Conservation (phyloP, 2,888 invertebrate species). For the Drosophila barbarae region DNA sequence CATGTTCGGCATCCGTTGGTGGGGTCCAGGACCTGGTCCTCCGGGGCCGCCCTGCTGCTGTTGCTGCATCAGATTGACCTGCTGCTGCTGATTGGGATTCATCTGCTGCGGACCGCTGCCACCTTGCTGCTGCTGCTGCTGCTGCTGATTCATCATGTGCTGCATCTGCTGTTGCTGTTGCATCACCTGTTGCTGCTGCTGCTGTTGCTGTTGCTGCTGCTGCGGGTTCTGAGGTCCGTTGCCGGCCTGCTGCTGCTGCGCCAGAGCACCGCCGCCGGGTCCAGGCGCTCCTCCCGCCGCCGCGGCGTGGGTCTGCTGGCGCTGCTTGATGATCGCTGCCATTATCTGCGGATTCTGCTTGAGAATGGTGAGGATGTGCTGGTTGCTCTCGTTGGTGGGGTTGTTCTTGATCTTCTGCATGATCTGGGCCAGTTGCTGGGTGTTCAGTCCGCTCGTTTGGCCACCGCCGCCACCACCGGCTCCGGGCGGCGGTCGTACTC, state of each 20-base stretch:
- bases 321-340: constrained; percentile 95
- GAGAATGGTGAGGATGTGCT: constrained; percentile 91
- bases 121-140: constrained; percentile 78
- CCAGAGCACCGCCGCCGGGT: constrained; percentile 47
- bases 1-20: constrained; percentile 78
- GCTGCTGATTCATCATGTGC: constrained; percentile 77
- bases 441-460: constrained; percentile 73
- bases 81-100: constrained; percentile 60
- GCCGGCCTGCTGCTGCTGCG: constrained; percentile 57
- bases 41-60: constrained; percentile 74
- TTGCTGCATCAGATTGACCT: constrained; percentile 64
- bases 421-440: constrained; percentile 87
- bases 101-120: constrained; percentile 56
- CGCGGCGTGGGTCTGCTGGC: constrained; percentile 84
- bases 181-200: constrained; percentile 80
- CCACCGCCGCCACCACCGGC: constrained; percentile 62
- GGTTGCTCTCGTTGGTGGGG: constrained; percentile 94
- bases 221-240: constrained; percentile 74
- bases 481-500: constrained; percentile 78
- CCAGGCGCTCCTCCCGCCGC: constrained; percentile 59
- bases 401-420: constrained; percentile 95
- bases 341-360: constrained; percentile 96
- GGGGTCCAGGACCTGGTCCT: constrained; percentile 48
- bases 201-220: constrained; percentile 78
- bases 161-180: constrained; percentile 82